A percentile compares a stretch with the other conserved stretches of the same genome.
Evolutionary conservation across 2,797 vertebrate species (phyloP).

Genomic region (Sebastes jordani): DNA sequence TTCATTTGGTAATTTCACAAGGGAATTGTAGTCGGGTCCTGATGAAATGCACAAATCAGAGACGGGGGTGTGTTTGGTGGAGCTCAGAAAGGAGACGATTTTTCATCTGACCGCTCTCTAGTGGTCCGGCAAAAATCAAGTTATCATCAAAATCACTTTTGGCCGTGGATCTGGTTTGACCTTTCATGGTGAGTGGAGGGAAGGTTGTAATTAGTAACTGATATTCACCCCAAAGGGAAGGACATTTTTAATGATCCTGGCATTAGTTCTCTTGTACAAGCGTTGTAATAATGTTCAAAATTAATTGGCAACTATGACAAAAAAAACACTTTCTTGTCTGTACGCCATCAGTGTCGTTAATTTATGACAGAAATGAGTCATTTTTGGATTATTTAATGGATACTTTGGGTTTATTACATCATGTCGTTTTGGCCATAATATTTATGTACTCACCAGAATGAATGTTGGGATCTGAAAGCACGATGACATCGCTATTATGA

Average conservation of each 20-base stretch:
- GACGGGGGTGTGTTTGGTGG: not conserved
- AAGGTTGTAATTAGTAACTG: slow-evolving; percentile 18
- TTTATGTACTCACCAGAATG: not conserved
- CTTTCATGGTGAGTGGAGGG: not conserved
- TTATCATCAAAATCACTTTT: not conserved
- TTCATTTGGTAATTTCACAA: slow-evolving; percentile 36
- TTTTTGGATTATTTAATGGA: not conserved
- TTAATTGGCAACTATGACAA: not conserved
- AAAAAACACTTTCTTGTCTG: not conserved
- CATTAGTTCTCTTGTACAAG: not conserved
- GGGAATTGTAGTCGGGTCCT: not conserved
- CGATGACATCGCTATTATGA: not conserved
- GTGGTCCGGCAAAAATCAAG: not conserved
- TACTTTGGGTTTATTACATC: not conserved
- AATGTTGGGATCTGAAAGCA: not conserved
- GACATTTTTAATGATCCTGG: slow-evolving; percentile 12
- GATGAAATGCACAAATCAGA: slow-evolving; percentile 13
- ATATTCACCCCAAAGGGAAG: slow-evolving; percentile 7
- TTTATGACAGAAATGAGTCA: not conserved
- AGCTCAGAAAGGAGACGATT: not conserved
- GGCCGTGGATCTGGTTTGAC: not conserved
- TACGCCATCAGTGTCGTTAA: not conserved
- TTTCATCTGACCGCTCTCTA: not conserved
- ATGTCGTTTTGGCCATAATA: not conserved
- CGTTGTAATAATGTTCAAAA: not conserved